Conservation (phyloP, 2,888 invertebrate species). For the Melipona bicolor region DNA sequence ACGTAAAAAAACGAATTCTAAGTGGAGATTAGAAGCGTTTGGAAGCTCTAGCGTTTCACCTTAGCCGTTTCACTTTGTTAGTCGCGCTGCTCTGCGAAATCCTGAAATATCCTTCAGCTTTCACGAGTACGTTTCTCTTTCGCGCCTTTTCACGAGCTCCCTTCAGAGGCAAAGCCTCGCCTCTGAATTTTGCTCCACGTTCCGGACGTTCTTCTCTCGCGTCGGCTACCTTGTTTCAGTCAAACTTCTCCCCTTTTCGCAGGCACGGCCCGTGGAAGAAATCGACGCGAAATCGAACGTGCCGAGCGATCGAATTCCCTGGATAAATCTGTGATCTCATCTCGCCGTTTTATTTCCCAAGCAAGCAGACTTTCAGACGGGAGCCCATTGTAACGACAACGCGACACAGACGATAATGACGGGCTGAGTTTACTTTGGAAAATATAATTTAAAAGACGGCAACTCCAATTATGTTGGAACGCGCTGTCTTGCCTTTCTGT, state of each 20-base stretch:
- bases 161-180: neutral
- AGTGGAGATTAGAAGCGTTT: neutral
- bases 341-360: neutral
- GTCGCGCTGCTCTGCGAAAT: neutral
- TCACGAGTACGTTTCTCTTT: conserved; percentile 23
- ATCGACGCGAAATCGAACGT: conserved; percentile 8
- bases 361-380: neutral
- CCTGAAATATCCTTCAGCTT: conserved; percentile 32
- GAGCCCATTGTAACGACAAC: neutral
- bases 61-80: conserved; percentile 6
- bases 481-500: no score
- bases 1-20: neutral
- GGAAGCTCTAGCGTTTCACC: conserved; percentile 4
- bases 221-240: conserved; percentile 22
- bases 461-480: neutral
- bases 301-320: neutral
- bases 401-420: neutral
- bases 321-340: conserved; percentile 22
- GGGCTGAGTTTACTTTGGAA: no score
- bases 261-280: neutral
- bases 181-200: conserved; percentile 29
- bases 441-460: neutral
- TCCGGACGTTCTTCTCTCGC: conserved; percentile 3
- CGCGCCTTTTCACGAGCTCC: neutral
- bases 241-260: neutral